Evolutionary conservation across 1,140 invertebrate genomes (phyloP).

Genomic region (Brachystomella parvula): DNA sequence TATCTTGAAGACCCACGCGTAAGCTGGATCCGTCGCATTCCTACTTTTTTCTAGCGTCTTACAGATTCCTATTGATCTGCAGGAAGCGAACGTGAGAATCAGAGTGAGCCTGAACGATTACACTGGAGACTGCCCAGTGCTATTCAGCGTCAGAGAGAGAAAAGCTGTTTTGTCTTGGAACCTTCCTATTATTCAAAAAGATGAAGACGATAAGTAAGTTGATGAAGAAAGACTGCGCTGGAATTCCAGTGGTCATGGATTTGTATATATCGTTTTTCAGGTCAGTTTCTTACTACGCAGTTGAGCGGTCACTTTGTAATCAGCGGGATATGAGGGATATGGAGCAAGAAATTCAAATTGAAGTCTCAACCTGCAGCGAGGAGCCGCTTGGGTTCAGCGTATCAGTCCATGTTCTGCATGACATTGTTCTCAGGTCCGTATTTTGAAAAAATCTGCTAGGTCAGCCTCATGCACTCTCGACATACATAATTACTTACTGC

Average conservation of each 20-base stretch:
- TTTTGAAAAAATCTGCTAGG: background rate
- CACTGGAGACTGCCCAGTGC: slow-evolving; percentile 16
- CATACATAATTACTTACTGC: background rate
- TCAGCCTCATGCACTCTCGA: background rate
- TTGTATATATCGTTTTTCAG: background rate
- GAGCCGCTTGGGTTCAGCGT: background rate
- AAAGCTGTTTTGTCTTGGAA: slow-evolving; percentile 17
- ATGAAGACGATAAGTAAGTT: background rate
- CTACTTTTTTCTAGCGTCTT: no score
- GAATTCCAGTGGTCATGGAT: no score
- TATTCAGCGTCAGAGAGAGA: slow-evolving; percentile 7
- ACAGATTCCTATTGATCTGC: no score
- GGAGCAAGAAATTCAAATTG: background rate
- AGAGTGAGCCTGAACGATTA: background rate
- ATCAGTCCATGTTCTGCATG: background rate
- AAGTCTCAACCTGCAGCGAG: slow-evolving; percentile 1
- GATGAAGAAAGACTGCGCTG: no score
- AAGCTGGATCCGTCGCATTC: no score
- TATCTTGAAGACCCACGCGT: no score
- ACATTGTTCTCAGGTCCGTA: background rate
- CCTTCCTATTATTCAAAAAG: slow-evolving; percentile 2
- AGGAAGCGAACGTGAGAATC: background rate
- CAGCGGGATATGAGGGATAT: background rate
- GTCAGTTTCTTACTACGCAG: background rate
- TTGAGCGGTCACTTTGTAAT: background rate